Conservation (phyloP, 1,140 invertebrate species). For the Ganaspis sp. region DNA sequence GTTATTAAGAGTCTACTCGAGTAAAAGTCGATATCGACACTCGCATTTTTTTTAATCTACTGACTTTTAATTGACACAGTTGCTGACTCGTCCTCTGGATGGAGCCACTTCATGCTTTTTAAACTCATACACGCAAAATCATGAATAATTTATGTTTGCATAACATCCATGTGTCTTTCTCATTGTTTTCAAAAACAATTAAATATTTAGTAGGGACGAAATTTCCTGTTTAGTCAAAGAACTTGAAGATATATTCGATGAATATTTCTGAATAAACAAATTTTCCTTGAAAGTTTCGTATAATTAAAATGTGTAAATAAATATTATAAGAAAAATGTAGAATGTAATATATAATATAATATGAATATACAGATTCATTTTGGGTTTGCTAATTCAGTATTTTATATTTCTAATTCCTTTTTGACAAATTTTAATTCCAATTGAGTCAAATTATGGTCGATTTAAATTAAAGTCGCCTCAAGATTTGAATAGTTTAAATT, state of each 20-base stretch:
- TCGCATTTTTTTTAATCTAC: background rate
- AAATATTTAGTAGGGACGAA: background rate
- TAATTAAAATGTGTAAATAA: background rate
- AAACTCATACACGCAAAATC: background rate
- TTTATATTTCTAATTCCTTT: too few species aligned
- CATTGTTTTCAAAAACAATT: background rate
- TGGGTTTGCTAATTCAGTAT: too few species aligned
- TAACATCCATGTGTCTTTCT: background rate
- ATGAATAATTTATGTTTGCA: background rate
- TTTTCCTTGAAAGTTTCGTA: too few species aligned
- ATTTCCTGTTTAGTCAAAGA: background rate
- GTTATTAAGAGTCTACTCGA: background rate
- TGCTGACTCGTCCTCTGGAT: background rate
- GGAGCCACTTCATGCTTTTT: conserved; percentile 12
- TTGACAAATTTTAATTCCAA: too few species aligned
- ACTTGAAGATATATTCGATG: background rate
- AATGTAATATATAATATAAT: too few species aligned
- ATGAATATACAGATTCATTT: too few species aligned
- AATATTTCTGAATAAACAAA: background rate
- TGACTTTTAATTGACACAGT: background rate
- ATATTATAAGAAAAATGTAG: too few species aligned
- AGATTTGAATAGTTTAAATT: too few species aligned
- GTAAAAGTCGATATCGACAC: conserved; percentile 8
- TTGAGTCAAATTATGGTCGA: too few species aligned
- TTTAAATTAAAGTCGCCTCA: too few species aligned